phyloP scores from a whole-genome alignment of 2,113 vertebrate species.

The Pardalotus punctatus region DNA sequence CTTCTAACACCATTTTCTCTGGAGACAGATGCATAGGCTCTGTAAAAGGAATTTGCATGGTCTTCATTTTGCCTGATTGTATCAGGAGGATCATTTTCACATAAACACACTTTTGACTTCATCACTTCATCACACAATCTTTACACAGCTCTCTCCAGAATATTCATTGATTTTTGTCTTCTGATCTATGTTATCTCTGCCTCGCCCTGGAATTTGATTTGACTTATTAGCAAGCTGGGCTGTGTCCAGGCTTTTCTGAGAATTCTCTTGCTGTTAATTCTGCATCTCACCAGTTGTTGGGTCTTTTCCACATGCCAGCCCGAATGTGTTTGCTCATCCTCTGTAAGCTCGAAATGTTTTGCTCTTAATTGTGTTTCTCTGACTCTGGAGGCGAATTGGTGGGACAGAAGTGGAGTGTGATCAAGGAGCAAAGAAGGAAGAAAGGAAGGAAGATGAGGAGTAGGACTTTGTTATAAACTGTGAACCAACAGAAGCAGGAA shows the following conservation, averaged over 20 bases:
- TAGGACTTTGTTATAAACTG: not conserved
- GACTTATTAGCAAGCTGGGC: not conserved
- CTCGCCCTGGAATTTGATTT: not conserved
- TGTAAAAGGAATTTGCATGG: not conserved
- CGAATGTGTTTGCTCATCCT: not conserved
- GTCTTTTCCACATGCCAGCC: not conserved
- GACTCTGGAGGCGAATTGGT: not conserved
- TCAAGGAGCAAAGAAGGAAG: not conserved
- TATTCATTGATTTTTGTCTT: slow-evolving; percentile 28
- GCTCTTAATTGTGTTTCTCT: not conserved
- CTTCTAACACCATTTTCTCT: not conserved
- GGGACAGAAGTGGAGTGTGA: not conserved
- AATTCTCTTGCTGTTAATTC: not conserved
- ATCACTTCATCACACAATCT: not conserved
- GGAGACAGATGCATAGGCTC: not conserved
- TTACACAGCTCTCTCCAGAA: not conserved
- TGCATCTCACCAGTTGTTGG: not conserved
- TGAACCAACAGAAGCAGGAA: not conserved
- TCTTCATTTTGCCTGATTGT: not conserved
- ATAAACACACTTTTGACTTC: slow-evolving; percentile 24
- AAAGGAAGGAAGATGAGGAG: not conserved
- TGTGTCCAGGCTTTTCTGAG: not conserved
- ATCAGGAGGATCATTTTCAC: slow-evolving; percentile 7
- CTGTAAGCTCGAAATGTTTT: not conserved
- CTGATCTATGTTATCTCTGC: slow-evolving; percentile 7